These are phyloP conservation scores for Corythornis cristatus DNA, from an alignment of 2,113 vertebrate species.

Conservation along the genomic window DNA sequence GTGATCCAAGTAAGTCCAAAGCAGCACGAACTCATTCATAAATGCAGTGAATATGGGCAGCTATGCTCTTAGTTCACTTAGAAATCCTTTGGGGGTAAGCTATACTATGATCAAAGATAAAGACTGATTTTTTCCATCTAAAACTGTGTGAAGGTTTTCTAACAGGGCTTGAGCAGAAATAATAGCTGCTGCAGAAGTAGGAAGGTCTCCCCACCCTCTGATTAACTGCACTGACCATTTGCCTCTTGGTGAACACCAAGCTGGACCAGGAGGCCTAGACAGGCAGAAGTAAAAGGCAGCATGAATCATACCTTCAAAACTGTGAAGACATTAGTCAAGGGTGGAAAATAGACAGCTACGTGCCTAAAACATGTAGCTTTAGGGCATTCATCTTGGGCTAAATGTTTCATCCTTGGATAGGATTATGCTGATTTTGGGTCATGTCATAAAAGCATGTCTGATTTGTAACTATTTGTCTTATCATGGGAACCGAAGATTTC, in stretches of 20 bases:
- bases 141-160: background rate
- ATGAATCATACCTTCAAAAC: background rate
- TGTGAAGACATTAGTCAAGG: background rate
- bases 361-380: background rate
- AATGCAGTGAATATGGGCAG: background rate
- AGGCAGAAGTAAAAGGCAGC: background rate
- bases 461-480: background rate
- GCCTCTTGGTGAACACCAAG: rapidly evolving
- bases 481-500: background rate
- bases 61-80: background rate
- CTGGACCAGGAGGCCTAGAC: background rate
- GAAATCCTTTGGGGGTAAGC: background rate
- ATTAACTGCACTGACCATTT: background rate
- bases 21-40: background rate
- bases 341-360: background rate
- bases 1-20: rapidly evolving
- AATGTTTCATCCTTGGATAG: background rate
- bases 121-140: background rate
- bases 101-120: background rate
- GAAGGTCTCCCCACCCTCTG: background rate
- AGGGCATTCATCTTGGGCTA: background rate
- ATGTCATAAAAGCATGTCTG: background rate
- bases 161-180: background rate
- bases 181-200: background rate
- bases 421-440: background rate